Evolutionary conservation across 1,140 invertebrate genomes (phyloP).

Genomic region (Calycopis cecrops): DNA sequence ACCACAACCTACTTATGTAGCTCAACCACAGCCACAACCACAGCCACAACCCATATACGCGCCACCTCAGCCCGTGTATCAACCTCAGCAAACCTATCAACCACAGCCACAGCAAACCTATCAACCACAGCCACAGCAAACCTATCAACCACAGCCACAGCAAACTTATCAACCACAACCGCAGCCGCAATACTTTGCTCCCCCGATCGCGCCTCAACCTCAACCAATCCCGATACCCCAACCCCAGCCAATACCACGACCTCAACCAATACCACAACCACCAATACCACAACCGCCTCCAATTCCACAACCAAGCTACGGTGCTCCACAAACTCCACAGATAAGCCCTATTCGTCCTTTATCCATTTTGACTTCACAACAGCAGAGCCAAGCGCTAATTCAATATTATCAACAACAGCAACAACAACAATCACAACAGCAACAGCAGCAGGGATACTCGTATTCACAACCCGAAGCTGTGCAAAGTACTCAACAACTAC

Average conservation of each 20-base stretch:
- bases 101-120: constrained; percentile 16
- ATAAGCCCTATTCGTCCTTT: constrained; percentile 16
- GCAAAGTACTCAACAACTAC: constrained; percentile 24
- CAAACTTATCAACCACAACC: constrained; percentile 14
- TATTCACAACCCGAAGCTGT: constrained; percentile 33
- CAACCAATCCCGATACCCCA: constrained; percentile 16
- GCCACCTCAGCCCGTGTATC: constrained; percentile 15
- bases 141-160: not conserved
- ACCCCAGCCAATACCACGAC: constrained; percentile 25
- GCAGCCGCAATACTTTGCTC: constrained; percentile 15
- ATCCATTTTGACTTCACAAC: constrained; percentile 22
- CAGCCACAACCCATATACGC: constrained; percentile 25
- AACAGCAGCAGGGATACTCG: constrained; percentile 27
- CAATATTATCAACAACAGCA: constrained; percentile 28
- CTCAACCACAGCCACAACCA: constrained; percentile 24
- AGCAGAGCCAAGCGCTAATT: constrained; percentile 19
- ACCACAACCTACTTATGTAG: constrained; percentile 20
- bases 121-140: constrained; percentile 18
- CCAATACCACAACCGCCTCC: constrained; percentile 20
- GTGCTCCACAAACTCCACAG: constrained; percentile 24
- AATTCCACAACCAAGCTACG: constrained; percentile 24
- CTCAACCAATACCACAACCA: constrained; percentile 9
- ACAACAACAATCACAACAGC: not conserved
- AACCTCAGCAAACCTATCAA: constrained; percentile 14
- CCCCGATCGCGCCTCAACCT: constrained; percentile 19